Conservation (phyloP, 2,113 vertebrate species). For the Apodemus speciosus region DNA sequence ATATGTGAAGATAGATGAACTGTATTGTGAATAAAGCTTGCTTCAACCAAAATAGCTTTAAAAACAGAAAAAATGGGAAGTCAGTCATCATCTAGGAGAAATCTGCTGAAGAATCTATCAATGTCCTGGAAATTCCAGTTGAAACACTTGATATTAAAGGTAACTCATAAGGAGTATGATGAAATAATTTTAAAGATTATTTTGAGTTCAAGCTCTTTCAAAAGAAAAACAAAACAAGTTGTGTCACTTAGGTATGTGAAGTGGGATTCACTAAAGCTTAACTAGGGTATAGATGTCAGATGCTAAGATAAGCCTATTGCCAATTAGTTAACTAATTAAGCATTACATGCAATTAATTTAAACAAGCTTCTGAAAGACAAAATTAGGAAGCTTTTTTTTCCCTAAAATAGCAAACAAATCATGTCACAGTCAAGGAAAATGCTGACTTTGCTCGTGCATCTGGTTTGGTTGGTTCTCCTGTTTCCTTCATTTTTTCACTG, state of each 20-base stretch:
- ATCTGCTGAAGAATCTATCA: neutral
- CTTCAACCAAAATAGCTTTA: neutral
- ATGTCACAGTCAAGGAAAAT: neutral
- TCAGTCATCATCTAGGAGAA: neutral
- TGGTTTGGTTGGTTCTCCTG: neutral
- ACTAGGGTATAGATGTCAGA: slow-evolving; percentile 10
- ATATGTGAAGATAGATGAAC: neutral
- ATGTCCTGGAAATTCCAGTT: slow-evolving; percentile 52
- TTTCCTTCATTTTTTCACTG: neutral
- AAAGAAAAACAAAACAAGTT: neutral
- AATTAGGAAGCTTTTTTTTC: neutral
- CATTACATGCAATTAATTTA: slow-evolving; percentile 40
- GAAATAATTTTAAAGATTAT: slow-evolving; percentile 9
- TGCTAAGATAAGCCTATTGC: slow-evolving; percentile 1
- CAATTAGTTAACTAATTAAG: slow-evolving; percentile 49
- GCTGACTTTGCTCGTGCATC: neutral
- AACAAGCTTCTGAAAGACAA: slow-evolving; percentile 47
- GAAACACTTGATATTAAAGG: neutral
- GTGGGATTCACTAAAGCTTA: neutral
- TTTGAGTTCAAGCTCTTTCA: slow-evolving; percentile 17
- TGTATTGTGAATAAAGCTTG: neutral
- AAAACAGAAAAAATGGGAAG: neutral
- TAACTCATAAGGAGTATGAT: neutral
- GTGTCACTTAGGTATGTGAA: neutral
- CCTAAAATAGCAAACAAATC: slow-evolving; percentile 3